These are phyloP conservation scores for Plagodis pulveraria DNA, from an alignment of 2,888 invertebrate species.

Conservation along the genomic window DNA sequence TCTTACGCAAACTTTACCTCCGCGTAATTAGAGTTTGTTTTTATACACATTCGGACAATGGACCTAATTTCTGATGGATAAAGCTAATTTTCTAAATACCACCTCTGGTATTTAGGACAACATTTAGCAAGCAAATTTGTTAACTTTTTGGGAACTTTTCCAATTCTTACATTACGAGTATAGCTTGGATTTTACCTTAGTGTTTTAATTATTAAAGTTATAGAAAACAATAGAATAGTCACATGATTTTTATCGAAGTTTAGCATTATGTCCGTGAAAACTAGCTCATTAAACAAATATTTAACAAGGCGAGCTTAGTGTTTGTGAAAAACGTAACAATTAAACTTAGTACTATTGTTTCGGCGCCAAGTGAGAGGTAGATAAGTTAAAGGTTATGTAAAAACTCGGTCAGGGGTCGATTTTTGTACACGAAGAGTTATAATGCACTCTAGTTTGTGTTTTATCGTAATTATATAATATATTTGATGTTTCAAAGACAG, in stretches of 20 bases:
- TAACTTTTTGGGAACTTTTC: background rate
- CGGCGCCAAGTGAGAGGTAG: slow-evolving; percentile 35
- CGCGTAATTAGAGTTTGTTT: slow-evolving; percentile 62
- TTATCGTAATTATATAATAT: slow-evolving; percentile 8
- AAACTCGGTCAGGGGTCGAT: slow-evolving; percentile 30
- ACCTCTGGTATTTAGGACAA: slow-evolving; percentile 16
- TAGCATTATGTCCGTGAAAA: slow-evolving; percentile 16
- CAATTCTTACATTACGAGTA: too few species aligned
- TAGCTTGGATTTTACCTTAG: too few species aligned
- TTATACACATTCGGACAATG: slow-evolving; percentile 67
- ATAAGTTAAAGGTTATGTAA: slow-evolving; percentile 34
- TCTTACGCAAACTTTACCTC: slow-evolving; percentile 67
- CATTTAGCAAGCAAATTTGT: slow-evolving; percentile 1
- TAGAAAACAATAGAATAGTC: slow-evolving; percentile 5
- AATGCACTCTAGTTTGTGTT: slow-evolving; percentile 11
- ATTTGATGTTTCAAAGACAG: background rate
- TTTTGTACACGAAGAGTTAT: slow-evolving; percentile 7
- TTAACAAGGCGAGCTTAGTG: slow-evolving; percentile 28
- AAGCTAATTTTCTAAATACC: slow-evolving; percentile 28
- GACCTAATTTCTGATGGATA: slow-evolving; percentile 27
- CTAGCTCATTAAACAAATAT: slow-evolving; percentile 28
- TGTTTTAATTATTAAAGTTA: background rate
- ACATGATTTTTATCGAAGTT: slow-evolving; percentile 9
- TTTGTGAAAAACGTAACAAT: slow-evolving; percentile 47
- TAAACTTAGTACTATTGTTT: slow-evolving; percentile 42